Conservation (phyloP, 1,140 invertebrate genomes). For the Charaxes varanes region DNA sequence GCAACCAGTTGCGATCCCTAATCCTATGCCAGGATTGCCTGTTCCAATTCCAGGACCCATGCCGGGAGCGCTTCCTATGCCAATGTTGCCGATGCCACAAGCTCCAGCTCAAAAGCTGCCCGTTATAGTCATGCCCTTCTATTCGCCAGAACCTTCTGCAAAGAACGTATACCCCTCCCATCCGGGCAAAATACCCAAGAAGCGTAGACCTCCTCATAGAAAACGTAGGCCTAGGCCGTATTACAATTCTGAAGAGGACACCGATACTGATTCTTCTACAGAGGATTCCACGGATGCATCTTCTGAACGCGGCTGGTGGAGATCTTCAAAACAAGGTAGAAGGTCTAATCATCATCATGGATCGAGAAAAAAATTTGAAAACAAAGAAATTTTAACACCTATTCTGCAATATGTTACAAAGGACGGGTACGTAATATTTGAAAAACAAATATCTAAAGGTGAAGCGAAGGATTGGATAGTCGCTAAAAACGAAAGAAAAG, state of each 20-base stretch:
- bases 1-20: slow-evolving; percentile 24
- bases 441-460: slow-evolving; percentile 53
- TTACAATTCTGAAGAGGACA: slow-evolving; percentile 17
- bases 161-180: slow-evolving; percentile 23
- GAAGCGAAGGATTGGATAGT: slow-evolving; percentile 56
- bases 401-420: slow-evolving; percentile 57
- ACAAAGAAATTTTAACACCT: slow-evolving; percentile 39
- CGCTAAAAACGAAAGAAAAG: slow-evolving; percentile 22
- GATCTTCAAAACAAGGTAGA: slow-evolving; percentile 18
- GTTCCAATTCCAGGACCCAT: slow-evolving; percentile 13
- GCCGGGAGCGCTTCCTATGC: slow-evolving; percentile 29
- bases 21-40: slow-evolving; percentile 21
- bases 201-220: slow-evolving; percentile 14
- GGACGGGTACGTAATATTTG: slow-evolving; percentile 60
- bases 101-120: slow-evolving; percentile 48
- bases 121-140: slow-evolving; percentile 66
- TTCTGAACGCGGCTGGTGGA: slow-evolving; percentile 35
- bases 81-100: slow-evolving; percentile 23
- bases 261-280: slow-evolving; percentile 29
- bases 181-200: slow-evolving; percentile 11
- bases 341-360: slow-evolving; percentile 20
- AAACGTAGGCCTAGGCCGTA: slow-evolving; percentile 16
- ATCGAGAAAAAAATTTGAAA: slow-evolving; percentile 21
- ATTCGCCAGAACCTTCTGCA: slow-evolving; percentile 42
- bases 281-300: slow-evolving; percentile 28